Evolutionary conservation across 2,797 vertebrate genomes (phyloP).

Genomic region (Lateolabrax maculatus): DNA sequence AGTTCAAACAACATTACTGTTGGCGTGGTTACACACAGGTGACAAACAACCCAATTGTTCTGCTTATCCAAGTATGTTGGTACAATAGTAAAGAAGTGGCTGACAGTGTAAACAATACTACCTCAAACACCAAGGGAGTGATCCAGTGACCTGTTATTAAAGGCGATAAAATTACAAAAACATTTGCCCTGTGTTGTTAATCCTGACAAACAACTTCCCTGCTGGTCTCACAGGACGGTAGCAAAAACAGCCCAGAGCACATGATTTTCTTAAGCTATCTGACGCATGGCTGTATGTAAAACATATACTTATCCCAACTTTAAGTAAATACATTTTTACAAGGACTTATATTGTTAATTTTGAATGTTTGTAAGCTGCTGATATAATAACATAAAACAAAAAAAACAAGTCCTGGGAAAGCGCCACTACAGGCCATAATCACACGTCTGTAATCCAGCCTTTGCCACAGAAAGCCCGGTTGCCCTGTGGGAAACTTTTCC

Average conservation of each 20-base stretch:
- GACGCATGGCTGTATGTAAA: neutral
- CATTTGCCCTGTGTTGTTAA: neutral
- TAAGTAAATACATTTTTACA: constrained; percentile 19
- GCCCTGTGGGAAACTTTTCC: constrained; percentile 38
- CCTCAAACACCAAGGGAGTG: neutral
- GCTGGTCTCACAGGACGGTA: neutral
- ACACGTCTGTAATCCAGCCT: constrained; percentile 48
- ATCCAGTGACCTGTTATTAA: neutral
- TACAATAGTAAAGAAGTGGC: neutral
- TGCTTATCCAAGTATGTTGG: neutral
- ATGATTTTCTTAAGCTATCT: constrained; percentile 7
- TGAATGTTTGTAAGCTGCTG: constrained; percentile 14
- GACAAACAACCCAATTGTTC: neutral
- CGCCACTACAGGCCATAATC: constrained; percentile 25
- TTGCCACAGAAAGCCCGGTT: constrained; percentile 13
- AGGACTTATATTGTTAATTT: neutral
- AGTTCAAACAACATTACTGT: neutral
- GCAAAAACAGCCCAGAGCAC: neutral
- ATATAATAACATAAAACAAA: constrained; percentile 37
- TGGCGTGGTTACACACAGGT: neutral
- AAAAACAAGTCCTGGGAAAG: constrained; percentile 40
- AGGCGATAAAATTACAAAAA: neutral
- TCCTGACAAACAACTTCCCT: neutral
- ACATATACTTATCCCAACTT: constrained; percentile 12
- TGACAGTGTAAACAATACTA: neutral